phyloP scores from a whole-genome alignment of 2,888 invertebrate genomes.

The Brachylomia viminalis region DNA sequence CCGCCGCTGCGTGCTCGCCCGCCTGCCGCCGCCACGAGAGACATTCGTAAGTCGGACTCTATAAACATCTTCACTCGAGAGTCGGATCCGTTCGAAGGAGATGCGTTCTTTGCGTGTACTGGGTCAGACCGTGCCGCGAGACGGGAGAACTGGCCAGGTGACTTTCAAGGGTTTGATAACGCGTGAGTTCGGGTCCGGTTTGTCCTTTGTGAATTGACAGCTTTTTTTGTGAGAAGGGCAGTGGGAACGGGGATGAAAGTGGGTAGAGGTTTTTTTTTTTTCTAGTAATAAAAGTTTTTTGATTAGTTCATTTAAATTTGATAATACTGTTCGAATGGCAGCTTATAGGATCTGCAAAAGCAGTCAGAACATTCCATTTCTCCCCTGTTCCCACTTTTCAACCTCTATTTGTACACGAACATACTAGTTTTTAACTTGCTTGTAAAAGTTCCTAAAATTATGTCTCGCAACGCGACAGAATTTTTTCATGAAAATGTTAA shows the following conservation, averaged over 20 bases:
- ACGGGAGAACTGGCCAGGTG: constrained; percentile 88
- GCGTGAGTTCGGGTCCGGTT: constrained; percentile 74
- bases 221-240: background rate
- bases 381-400: background rate
- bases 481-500: background rate
- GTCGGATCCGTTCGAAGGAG: constrained; percentile 96
- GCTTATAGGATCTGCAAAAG: background rate
- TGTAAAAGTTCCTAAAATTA: constrained; percentile 48
- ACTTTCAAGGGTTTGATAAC: constrained; percentile 87
- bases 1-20: constrained; percentile 82
- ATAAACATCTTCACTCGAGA: constrained; percentile 97
- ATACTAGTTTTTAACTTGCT: background rate
- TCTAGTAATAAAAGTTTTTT: background rate
- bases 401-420: constrained; percentile 37
- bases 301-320: background rate
- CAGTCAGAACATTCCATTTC: background rate
- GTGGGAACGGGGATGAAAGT: constrained; percentile 4
- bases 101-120: constrained; percentile 94
- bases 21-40: constrained; percentile 85
- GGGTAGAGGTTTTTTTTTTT: background rate
- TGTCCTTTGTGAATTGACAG: constrained; percentile 1
- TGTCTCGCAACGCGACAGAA: background rate
- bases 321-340: background rate
- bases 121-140: constrained; percentile 86
- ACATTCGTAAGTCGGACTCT: constrained; percentile 96